phyloP scores from a whole-genome alignment of 1,140 invertebrate species.

The Muscidifurax raptorellus region DNA sequence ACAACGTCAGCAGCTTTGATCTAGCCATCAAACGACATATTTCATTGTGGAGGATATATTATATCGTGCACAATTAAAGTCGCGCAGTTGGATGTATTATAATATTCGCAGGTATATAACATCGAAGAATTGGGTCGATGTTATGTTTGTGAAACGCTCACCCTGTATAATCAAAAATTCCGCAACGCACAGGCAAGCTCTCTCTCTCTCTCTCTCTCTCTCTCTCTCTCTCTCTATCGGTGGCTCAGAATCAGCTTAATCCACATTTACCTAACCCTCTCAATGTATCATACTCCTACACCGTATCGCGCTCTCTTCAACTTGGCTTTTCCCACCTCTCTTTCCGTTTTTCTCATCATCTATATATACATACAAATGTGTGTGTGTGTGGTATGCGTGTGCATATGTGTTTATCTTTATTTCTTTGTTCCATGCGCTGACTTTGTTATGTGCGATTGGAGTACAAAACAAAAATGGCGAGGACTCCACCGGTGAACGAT shows the following conservation, averaged over 20 bases:
- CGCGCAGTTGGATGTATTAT: too few species aligned
- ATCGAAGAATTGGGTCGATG: not conserved
- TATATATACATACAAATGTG: not conserved
- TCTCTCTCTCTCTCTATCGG: not conserved
- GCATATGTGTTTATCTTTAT: constrained; percentile 28
- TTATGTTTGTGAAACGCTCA: constrained; percentile 4
- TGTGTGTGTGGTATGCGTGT: not conserved
- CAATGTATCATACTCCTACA: constrained; percentile 3
- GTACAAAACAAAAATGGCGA: constrained; percentile 26
- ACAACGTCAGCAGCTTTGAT: too few species aligned
- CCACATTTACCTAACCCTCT: constrained; percentile 43
- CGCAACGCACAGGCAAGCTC: not conserved
- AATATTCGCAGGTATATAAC: too few species aligned
- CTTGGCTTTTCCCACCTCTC: not conserved
- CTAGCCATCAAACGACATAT: too few species aligned
- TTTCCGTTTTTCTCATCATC: not conserved
- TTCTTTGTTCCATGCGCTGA: constrained; percentile 29
- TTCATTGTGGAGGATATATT: too few species aligned
- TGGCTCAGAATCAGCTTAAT: constrained; percentile 38
- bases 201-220: not conserved
- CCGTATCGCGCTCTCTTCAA: not conserved
- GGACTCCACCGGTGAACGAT: not conserved
- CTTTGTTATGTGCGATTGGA: constrained; percentile 33
- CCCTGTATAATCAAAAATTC: constrained; percentile 16
- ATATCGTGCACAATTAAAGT: too few species aligned